A percentile compares a stretch with the other conserved stretches of the same genome.
Evolutionary conservation across 1,140 invertebrate genomes (phyloP).

Genomic region (Drosophila pectinifera): DNA sequence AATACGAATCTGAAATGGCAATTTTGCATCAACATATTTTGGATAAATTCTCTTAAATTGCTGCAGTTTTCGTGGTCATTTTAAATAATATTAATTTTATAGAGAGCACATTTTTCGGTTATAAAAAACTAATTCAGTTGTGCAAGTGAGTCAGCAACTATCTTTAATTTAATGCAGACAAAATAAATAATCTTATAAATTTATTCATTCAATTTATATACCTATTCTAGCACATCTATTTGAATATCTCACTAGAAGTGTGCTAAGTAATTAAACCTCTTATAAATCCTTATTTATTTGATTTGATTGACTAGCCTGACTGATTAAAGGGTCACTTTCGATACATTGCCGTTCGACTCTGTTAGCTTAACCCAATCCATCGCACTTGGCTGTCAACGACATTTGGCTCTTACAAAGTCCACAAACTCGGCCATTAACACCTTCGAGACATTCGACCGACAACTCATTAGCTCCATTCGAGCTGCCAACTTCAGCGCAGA

Average conservation of each 20-base stretch:
- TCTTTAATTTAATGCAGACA: no score
- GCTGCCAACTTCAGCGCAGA: slow-evolving; percentile 27
- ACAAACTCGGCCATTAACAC: slow-evolving; percentile 35
- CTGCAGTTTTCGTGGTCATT: no score
- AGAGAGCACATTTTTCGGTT: no score
- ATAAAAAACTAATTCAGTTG: no score
- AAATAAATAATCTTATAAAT: no score
- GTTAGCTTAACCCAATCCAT: not conserved
- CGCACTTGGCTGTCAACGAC: not conserved
- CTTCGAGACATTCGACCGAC: slow-evolving; percentile 38
- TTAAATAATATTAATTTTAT: no score
- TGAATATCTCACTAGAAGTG: not conserved
- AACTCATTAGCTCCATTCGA: slow-evolving; percentile 62
- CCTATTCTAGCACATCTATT: no score
- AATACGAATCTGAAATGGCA: no score
- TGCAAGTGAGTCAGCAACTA: no score
- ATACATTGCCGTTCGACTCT: not conserved
- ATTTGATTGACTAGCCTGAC: not conserved
- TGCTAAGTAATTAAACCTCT: not conserved
- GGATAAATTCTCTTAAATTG: no score
- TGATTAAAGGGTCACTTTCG: slow-evolving; percentile 20
- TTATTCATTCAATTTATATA: not conserved
- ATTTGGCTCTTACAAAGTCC: slow-evolving; percentile 2
- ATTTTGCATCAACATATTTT: no score
- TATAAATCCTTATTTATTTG: not conserved